Evolutionary conservation across 1,140 invertebrate species (phyloP).

Genomic region (Aethina tumida): DNA sequence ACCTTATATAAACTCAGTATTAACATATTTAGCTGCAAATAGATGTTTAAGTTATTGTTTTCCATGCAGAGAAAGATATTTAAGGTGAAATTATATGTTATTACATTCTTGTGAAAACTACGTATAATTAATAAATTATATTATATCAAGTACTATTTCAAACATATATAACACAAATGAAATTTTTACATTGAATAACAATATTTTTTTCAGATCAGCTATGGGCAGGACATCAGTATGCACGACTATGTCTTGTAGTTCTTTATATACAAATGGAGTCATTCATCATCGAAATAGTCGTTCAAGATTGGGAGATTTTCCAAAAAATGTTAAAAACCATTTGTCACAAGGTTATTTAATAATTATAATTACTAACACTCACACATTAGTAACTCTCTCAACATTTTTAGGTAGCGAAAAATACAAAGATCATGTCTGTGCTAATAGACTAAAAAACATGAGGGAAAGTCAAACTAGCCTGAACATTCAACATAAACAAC

Average conservation of each 20-base stretch:
- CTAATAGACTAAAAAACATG: no score
- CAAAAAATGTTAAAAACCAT: no score
- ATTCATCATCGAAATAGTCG: no score
- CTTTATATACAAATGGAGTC: slow-evolving; percentile 30
- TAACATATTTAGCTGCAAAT: slow-evolving; percentile 27
- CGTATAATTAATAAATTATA: neutral
- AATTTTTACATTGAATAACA: slow-evolving; percentile 8
- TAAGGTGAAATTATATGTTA: slow-evolving; percentile 22
- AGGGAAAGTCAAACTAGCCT: no score
- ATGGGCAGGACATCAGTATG: slow-evolving; percentile 32
- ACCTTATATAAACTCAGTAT: slow-evolving; percentile 24
- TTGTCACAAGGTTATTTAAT: no score
- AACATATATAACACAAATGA: neutral
- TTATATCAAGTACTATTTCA: neutral
- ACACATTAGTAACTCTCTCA: no score
- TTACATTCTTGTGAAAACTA: neutral
- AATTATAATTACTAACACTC: no score
- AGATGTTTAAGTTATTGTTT: slow-evolving; percentile 25
- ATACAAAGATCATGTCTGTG: no score
- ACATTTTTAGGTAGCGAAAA: no score
- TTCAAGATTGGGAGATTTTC: no score
- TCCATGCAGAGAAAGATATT: slow-evolving; percentile 26
- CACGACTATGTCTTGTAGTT: slow-evolving; percentile 36
- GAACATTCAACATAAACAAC: no score
- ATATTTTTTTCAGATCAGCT: slow-evolving; percentile 29